Evolutionary conservation across 2,113 vertebrate genomes (phyloP).

Genomic region (Rissa tridactyla): DNA sequence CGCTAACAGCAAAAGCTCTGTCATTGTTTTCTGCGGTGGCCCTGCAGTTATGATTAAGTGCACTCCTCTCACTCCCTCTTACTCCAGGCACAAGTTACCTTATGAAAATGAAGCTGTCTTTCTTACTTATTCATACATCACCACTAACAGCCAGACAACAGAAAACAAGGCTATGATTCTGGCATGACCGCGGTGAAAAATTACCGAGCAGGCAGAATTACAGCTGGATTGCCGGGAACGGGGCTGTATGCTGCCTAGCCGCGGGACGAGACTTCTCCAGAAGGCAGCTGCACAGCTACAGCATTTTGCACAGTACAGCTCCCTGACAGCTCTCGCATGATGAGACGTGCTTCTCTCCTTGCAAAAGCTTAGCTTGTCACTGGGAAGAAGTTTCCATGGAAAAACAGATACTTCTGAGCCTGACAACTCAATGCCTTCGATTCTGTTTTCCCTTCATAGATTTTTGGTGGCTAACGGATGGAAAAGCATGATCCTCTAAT

Average conservation of each 20-base stretch:
- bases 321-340: neutral
- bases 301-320: neutral
- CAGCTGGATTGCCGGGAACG: neutral
- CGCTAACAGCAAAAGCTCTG: constrained; percentile 60
- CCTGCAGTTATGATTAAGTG: constrained; percentile 69
- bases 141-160: constrained; percentile 67
- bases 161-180: constrained; percentile 46
- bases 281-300: neutral
- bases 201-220: constrained; percentile 1
- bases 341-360: neutral
- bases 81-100: constrained; percentile 64
- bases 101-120: constrained; percentile 77
- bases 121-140: constrained; percentile 73
- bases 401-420: constrained; percentile 8
- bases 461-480: neutral
- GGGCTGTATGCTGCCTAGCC: neutral
- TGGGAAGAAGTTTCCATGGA: constrained; percentile 37
- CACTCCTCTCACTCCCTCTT: constrained; percentile 13
- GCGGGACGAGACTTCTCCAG: neutral
- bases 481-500: neutral
- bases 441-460: neutral
- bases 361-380: neutral
- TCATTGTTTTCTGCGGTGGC: constrained; percentile 50
- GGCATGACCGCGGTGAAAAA: neutral
- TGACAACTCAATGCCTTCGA: neutral